Conservation (phyloP, 1,140 invertebrate species). For the Zaprionus gabonicus region DNA sequence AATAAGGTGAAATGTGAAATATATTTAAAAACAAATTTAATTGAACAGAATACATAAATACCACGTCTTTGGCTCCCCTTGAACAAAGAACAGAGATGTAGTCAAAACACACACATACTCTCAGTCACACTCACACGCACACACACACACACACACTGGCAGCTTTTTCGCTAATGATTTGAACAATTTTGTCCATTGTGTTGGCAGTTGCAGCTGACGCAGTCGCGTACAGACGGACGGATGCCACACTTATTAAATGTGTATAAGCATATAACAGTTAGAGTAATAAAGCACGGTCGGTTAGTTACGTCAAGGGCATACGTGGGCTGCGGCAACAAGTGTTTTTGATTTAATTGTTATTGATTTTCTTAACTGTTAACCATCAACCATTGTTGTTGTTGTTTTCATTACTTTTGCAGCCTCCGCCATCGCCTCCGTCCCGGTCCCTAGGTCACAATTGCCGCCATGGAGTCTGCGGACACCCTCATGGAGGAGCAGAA, state of each 20-base stretch:
- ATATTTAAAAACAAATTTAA: slow-evolving; percentile 45
- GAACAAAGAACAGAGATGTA: slow-evolving; percentile 59
- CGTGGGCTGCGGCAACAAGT: slow-evolving; percentile 60
- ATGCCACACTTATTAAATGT: slow-evolving; percentile 66
- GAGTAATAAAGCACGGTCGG: not conserved
- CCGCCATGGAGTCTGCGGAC: slow-evolving; percentile 83
- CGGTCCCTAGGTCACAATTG: slow-evolving; percentile 18
- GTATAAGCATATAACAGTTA: slow-evolving; percentile 31
- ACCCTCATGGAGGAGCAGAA: slow-evolving; percentile 88
- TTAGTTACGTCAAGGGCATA: slow-evolving; percentile 3
- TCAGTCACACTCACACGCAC: not conserved
- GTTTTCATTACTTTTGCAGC: slow-evolving; percentile 17
- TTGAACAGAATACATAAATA: slow-evolving; percentile 12
- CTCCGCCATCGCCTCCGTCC: not conserved
- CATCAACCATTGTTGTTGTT: slow-evolving; percentile 21
- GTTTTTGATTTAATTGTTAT: slow-evolving; percentile 67
- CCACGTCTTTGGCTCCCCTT: slow-evolving; percentile 13
- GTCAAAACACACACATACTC: slow-evolving; percentile 6
- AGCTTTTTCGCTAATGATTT: slow-evolving; percentile 38
- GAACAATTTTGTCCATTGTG: slow-evolving; percentile 33
- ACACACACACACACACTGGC: not conserved
- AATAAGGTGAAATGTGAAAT: slow-evolving; percentile 65
- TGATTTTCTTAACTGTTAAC: slow-evolving; percentile 56
- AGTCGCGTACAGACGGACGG: slow-evolving; percentile 38
- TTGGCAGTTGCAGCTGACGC: slow-evolving; percentile 33